These are phyloP conservation scores for Berghia stephanieae DNA, from an alignment of 1,140 invertebrate species.

Conservation along the genomic window DNA sequence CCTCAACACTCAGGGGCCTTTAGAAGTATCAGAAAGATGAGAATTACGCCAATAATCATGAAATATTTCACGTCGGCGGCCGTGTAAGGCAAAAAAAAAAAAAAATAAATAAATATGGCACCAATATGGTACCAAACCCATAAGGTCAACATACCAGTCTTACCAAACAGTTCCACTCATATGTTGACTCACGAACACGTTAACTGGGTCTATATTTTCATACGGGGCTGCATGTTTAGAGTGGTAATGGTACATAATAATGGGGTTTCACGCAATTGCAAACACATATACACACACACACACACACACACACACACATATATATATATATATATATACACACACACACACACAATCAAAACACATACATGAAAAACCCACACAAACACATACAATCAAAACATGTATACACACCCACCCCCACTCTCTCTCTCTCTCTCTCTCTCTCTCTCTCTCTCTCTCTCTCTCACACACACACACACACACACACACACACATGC, in stretches of 20 bases:
- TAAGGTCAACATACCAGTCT: no score
- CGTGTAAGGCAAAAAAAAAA: no score
- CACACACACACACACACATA: conserved; percentile 14
- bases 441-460: background rate
- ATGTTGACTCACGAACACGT: no score
- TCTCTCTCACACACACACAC: background rate
- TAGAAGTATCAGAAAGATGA: no score
- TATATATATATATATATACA: background rate
- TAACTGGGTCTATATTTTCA: no score
- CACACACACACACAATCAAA: background rate
- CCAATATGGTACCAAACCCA: no score
- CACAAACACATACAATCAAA: background rate
- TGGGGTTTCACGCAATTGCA: background rate
- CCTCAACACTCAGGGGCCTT: no score
- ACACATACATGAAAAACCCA: background rate
- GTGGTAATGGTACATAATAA: background rate
- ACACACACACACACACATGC: background rate
- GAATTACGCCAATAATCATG: no score
- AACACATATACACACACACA: conserved; percentile 9
- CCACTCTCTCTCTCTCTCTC: background rate
- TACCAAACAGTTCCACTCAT: no score
- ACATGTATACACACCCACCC: background rate
- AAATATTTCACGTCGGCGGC: no score
- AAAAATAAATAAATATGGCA: no score
- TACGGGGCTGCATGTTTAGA: no score